Evolutionary conservation across 2,113 vertebrate genomes (phyloP).

Genomic region (Thymallus thymallus): DNA sequence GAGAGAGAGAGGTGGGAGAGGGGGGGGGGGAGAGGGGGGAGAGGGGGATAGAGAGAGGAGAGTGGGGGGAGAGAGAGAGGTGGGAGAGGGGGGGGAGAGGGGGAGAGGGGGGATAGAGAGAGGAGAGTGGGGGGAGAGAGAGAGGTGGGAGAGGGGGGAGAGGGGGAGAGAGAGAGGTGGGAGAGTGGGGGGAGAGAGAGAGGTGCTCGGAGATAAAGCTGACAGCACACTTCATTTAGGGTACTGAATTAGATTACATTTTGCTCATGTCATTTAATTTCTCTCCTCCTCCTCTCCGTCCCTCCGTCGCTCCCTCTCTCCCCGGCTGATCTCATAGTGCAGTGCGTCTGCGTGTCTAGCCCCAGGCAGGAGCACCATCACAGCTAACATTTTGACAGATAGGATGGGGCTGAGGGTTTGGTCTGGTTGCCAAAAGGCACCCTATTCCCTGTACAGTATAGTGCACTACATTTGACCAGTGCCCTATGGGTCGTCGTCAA

Average conservation of each 20-base stretch:
- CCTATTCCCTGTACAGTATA: no score
- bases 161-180: background rate
- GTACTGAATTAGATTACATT: constrained; percentile 67
- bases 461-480: no score
- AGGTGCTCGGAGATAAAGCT: constrained; percentile 66
- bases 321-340: constrained; percentile 41
- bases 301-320: constrained; percentile 16
- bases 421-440: no score
- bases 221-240: constrained; percentile 70
- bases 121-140: constrained; percentile 12
- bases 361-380: constrained; percentile 46
- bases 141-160: no score
- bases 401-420: constrained; percentile 13
- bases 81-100: no score
- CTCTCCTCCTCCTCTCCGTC: constrained; percentile 20
- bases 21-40: no score
- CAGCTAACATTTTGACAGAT: constrained; percentile 67
- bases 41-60: constrained; percentile 3
- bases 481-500: no score
- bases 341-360: constrained; percentile 32
- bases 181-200: constrained; percentile 15
- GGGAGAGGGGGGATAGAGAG: background rate
- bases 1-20: no score
- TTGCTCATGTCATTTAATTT: constrained; percentile 55
- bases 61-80: constrained; percentile 10